Conservation (phyloP, 2,797 vertebrate genomes). For the Gadopsis bispinosus region DNA sequence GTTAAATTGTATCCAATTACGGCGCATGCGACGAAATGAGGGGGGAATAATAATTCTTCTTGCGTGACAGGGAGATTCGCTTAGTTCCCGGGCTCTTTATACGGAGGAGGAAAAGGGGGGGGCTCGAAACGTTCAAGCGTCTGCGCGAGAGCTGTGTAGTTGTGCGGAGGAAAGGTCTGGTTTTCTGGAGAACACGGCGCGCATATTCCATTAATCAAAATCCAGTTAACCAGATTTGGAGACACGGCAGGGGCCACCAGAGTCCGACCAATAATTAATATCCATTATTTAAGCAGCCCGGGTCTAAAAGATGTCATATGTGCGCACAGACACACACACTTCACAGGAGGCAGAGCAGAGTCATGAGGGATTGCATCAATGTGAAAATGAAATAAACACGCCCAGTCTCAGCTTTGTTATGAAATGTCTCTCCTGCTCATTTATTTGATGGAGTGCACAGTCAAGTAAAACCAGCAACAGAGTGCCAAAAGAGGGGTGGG, state of each 20-base stretch:
- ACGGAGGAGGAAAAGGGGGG: slow-evolving; percentile 38
- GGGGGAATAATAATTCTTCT: slow-evolving; percentile 78
- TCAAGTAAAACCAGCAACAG: slow-evolving; percentile 62
- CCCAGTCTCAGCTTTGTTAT: slow-evolving; percentile 74
- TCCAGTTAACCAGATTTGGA: slow-evolving; percentile 79
- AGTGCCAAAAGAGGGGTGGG: slow-evolving; percentile 42
- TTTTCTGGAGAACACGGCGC: slow-evolving; percentile 67
- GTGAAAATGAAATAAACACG: slow-evolving; percentile 76
- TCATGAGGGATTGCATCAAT: slow-evolving; percentile 53
- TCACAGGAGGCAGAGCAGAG: slow-evolving; percentile 23
- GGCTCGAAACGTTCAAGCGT: slow-evolving; percentile 46
- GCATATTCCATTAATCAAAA: slow-evolving; percentile 80
- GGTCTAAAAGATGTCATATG: slow-evolving; percentile 35
- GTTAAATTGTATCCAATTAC: slow-evolving; percentile 87
- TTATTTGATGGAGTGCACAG: slow-evolving; percentile 78
- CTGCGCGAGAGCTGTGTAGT: slow-evolving; percentile 33
- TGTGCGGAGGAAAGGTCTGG: slow-evolving; percentile 24
- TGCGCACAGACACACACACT: slow-evolving; percentile 1
- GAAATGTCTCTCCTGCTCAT: slow-evolving; percentile 74
- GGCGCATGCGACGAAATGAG: slow-evolving; percentile 77
- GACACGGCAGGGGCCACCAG: slow-evolving; percentile 63
- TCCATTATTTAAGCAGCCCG: slow-evolving; percentile 73
- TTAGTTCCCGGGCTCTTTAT: slow-evolving; percentile 75
- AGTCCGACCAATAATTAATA: slow-evolving; percentile 77
- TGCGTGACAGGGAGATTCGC: slow-evolving; percentile 79